These are phyloP conservation scores for Schizothorax lantsangensis DNA, from an alignment of 2,797 vertebrate species.

Conservation along the genomic window DNA sequence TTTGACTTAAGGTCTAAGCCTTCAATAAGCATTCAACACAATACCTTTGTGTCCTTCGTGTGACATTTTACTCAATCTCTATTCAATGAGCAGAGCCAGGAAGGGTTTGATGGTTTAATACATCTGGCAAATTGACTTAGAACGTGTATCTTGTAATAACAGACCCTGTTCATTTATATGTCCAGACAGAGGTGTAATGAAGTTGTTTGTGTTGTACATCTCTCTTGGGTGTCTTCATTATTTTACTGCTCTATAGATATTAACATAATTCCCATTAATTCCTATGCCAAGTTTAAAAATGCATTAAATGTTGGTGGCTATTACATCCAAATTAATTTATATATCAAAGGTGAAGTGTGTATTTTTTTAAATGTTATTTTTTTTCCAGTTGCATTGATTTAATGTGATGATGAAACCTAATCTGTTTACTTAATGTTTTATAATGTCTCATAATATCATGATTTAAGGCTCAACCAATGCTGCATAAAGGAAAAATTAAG, in stretches of 20 bases:
- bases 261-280: no score
- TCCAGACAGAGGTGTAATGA: neutral
- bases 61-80: constrained; percentile 36
- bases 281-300: neutral
- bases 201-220: neutral
- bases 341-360: neutral
- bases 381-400: neutral
- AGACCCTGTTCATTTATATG: neutral
- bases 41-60: constrained; percentile 22
- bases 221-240: neutral
- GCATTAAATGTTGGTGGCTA: neutral
- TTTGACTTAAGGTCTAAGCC: neutral
- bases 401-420: neutral
- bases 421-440: neutral
- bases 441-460: neutral
- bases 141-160: neutral
- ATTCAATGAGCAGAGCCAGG: neutral
- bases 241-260: neutral
- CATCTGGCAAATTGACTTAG: constrained; percentile 17
- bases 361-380: neutral
- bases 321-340: neutral
- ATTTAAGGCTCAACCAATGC: neutral
- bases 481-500: no score
- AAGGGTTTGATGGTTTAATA: constrained; percentile 11
- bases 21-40: constrained; percentile 31